Percentiles rank a stretch among this genome's conserved stretches.
phyloP scores from a whole-genome alignment of 2,888 invertebrate species.

The Pegoplata infirma region DNA sequence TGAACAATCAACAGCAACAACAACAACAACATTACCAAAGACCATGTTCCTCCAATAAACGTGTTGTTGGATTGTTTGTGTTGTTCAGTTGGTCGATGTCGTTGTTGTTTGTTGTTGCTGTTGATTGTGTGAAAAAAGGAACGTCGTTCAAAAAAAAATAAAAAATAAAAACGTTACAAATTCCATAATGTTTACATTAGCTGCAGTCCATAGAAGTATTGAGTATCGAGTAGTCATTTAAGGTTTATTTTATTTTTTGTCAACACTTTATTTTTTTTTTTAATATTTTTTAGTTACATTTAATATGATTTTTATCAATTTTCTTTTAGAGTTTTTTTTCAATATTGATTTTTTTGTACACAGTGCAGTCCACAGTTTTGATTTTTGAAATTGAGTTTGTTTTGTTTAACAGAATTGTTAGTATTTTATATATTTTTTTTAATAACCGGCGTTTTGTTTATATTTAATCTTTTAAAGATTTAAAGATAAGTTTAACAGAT shows the following conservation, averaged over 20 bases:
- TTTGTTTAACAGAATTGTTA: conserved; percentile 14
- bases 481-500: conserved; percentile 49
- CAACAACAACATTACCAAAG: background rate
- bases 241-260: conserved; percentile 25
- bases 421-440: conserved; percentile 7
- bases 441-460: conserved; percentile 60
- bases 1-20: conserved; percentile 49
- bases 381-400: conserved; percentile 30
- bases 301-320: conserved; percentile 47
- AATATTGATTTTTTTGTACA: conserved; percentile 4
- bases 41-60: conserved; percentile 30
- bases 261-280: too few species aligned
- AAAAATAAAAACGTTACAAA: conserved; percentile 11
- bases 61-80: background rate
- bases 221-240: conserved; percentile 3
- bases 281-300: conserved; percentile 44
- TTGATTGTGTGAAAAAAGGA: background rate
- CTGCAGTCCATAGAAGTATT: background rate
- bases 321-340: conserved; percentile 15
- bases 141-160: conserved; percentile 18
- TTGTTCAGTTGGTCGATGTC: too few species aligned
- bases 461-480: conserved; percentile 50
- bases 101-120: background rate
- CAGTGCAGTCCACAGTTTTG: conserved; percentile 13
- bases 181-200: conserved; percentile 28